A percentile compares a stretch with the other conserved stretches of the same genome.
These are phyloP conservation scores for Odontamblyopus lacepedii DNA, from an alignment of 2,797 vertebrate species.

Conservation along the genomic window DNA sequence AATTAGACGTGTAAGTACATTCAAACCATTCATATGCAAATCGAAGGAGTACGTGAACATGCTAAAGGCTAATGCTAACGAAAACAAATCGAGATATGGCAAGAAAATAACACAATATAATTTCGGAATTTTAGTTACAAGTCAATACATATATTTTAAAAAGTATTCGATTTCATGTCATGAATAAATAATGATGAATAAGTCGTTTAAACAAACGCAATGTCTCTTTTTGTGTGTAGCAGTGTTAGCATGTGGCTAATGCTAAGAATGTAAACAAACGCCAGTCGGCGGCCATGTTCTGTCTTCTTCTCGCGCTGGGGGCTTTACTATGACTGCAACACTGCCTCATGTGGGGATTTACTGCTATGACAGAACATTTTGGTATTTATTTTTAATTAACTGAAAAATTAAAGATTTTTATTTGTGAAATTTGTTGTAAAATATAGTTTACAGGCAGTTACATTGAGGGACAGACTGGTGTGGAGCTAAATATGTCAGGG, in stretches of 20 bases:
- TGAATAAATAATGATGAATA: neutral
- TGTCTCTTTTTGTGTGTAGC: neutral
- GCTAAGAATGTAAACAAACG: neutral
- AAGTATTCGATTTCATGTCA: neutral
- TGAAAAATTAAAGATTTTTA: neutral
- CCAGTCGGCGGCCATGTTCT: neutral
- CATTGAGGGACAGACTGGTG: neutral
- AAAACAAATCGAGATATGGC: neutral
- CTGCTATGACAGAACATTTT: neutral
- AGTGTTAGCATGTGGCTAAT: neutral
- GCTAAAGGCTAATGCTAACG: slow-evolving; percentile 1
- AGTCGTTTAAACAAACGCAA: neutral
- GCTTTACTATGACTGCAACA: neutral
- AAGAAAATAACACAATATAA: neutral
- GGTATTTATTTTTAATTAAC: neutral
- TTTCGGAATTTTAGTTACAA: neutral
- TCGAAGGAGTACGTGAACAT: neutral
- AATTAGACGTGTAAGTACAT: neutral
- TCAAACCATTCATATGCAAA: neutral
- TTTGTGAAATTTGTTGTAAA: neutral
- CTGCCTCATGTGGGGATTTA: neutral
- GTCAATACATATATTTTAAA: neutral
- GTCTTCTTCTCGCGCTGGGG: neutral
- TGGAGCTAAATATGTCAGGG: neutral
- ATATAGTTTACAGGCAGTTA: neutral